phyloP scores from a whole-genome alignment of 2,888 invertebrate genomes.

The Lucinisca nassula region DNA sequence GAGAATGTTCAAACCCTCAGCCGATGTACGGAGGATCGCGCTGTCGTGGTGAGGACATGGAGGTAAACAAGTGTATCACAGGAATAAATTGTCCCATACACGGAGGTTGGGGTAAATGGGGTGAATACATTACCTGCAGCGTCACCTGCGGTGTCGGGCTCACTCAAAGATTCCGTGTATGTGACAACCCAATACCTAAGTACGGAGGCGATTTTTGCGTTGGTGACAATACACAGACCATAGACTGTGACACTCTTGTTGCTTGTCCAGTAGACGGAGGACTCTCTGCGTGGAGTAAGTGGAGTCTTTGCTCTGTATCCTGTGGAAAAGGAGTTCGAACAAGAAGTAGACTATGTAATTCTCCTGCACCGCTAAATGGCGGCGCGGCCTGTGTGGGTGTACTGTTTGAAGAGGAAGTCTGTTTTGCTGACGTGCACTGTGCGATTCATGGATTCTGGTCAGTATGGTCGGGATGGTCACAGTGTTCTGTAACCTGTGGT shows the following conservation, averaged over 20 bases:
- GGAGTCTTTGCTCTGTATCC: constrained; percentile 43
- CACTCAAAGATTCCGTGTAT: constrained; percentile 33
- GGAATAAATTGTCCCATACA: constrained; percentile 51
- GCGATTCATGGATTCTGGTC: constrained; percentile 62
- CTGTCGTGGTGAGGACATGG: constrained; percentile 39
- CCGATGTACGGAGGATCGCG: constrained; percentile 53
- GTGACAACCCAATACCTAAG: constrained; percentile 52
- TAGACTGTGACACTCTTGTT: constrained; percentile 41
- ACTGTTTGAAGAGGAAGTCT: neutral
- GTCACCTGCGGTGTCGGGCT: constrained; percentile 50
- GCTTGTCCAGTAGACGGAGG: constrained; percentile 60
- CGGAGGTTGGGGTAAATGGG: constrained; percentile 59
- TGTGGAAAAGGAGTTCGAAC: constrained; percentile 53
- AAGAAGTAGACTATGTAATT: constrained; percentile 51
- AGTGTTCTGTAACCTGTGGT: constrained; percentile 56
- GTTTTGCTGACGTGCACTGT: constrained; percentile 45
- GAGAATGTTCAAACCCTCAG: constrained; percentile 58
- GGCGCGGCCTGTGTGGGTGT: constrained; percentile 40
- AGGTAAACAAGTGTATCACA: constrained; percentile 45
- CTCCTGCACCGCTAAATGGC: constrained; percentile 55
- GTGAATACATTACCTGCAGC: constrained; percentile 39
- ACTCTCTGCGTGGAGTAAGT: constrained; percentile 49
- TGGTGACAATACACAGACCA: constrained; percentile 35
- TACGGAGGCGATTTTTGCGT: constrained; percentile 57
- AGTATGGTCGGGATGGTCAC: constrained; percentile 52